phyloP scores from a whole-genome alignment of 1,140 invertebrate species.

The Procambarus clarkii region DNA sequence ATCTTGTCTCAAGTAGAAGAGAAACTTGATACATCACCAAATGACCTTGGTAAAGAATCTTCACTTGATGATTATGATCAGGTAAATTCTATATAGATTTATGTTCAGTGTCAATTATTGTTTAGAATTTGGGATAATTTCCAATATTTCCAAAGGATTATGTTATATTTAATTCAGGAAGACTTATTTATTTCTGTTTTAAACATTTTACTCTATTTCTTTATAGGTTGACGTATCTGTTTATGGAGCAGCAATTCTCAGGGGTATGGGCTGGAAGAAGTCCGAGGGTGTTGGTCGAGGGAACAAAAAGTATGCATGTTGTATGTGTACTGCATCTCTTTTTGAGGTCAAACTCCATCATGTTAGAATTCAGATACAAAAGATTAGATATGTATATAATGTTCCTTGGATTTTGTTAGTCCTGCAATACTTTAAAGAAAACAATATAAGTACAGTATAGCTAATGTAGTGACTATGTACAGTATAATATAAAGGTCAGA shows the following conservation, averaged over 20 bases:
- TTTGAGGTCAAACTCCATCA: not conserved
- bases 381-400: no score
- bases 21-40: not conserved
- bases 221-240: slow-evolving; percentile 35
- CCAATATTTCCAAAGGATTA: no score
- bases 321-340: not conserved
- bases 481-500: no score
- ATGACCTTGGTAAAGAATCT: slow-evolving; percentile 48
- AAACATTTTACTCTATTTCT: not conserved
- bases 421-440: no score
- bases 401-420: no score
- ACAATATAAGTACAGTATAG: no score
- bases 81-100: not conserved
- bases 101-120: no score
- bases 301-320: slow-evolving; percentile 35
- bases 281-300: slow-evolving; percentile 48
- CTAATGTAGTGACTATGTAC: no score
- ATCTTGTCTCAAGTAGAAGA: slow-evolving; percentile 15
- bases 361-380: no score
- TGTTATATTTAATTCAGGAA: no score
- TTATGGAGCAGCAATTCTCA: slow-evolving; percentile 42
- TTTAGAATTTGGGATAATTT: no score
- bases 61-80: slow-evolving; percentile 56
- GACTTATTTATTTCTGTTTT: no score
- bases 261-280: slow-evolving; percentile 62